Evolutionary conservation across 2,888 invertebrate species (phyloP).

Genomic region (Amphipyra berbera): DNA sequence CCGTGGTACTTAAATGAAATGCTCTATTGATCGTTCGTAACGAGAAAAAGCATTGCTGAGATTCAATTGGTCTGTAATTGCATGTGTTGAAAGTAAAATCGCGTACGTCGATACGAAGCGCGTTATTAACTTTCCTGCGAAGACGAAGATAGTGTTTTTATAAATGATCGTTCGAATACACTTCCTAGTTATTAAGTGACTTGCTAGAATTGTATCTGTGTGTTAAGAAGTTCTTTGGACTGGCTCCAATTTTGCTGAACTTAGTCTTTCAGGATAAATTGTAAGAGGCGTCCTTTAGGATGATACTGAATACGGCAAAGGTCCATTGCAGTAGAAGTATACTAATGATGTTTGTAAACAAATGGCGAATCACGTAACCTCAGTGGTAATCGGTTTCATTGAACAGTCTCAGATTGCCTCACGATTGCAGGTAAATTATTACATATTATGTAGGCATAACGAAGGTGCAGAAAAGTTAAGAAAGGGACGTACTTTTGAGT

Average conservation of each 20-base stretch:
- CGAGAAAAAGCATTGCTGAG: slow-evolving; percentile 56
- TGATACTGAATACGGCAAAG: slow-evolving; percentile 17
- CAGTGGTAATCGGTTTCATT: slow-evolving; percentile 27
- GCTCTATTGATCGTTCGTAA: slow-evolving; percentile 61
- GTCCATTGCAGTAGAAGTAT: slow-evolving; percentile 12
- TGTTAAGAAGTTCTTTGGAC: slow-evolving; percentile 20
- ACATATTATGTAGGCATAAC: slow-evolving; percentile 5
- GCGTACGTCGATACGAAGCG: slow-evolving; percentile 40
- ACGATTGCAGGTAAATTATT: slow-evolving; percentile 9
- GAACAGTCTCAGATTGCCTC: slow-evolving; percentile 25
- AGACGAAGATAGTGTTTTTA: slow-evolving; percentile 33
- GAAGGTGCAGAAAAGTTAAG: background rate
- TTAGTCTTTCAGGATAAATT: slow-evolving; percentile 15
- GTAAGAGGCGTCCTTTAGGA: slow-evolving; percentile 7
- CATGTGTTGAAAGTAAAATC: slow-evolving; percentile 64
- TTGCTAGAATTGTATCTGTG: slow-evolving; percentile 16
- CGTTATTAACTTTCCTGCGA: slow-evolving; percentile 51
- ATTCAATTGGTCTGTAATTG: slow-evolving; percentile 60
- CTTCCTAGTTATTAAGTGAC: slow-evolving; percentile 42
- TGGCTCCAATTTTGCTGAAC: slow-evolving; percentile 26
- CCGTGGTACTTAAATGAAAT: slow-evolving; percentile 58
- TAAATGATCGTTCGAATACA: slow-evolving; percentile 32
- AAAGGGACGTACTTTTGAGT: background rate
- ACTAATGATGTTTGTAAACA: slow-evolving; percentile 40
- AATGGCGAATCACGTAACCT: slow-evolving; percentile 16